These are phyloP conservation scores for Enteromius thamalakanensis DNA, from an alignment of 2,797 vertebrate species.

Conservation along the genomic window DNA sequence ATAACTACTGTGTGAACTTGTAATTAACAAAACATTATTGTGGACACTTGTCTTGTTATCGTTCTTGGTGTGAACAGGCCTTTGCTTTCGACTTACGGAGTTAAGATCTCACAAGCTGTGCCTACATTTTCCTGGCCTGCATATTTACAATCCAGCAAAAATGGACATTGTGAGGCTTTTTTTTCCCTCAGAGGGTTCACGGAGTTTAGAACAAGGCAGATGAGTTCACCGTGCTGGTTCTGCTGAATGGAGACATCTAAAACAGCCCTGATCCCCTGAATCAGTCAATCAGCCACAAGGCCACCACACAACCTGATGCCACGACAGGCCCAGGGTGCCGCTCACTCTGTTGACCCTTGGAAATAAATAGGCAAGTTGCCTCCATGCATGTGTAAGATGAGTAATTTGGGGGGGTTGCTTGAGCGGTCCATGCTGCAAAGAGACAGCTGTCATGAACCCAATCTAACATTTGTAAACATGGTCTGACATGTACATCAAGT, in stretches of 20 bases:
- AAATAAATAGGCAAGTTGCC: constrained; percentile 35
- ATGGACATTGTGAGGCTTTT: constrained; percentile 31
- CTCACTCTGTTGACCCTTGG: constrained; percentile 44
- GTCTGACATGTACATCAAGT: not conserved
- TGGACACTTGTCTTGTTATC: not conserved
- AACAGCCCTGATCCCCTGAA: constrained; percentile 33
- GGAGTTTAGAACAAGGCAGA: constrained; percentile 9
- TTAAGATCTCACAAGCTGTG: constrained; percentile 1
- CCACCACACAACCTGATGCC: constrained; percentile 24
- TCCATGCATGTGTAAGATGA: constrained; percentile 25
- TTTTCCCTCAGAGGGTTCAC: not conserved
- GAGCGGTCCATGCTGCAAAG: not conserved
- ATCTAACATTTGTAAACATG: constrained; percentile 5
- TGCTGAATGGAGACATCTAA: constrained; percentile 33
- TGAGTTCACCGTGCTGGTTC: constrained; percentile 18
- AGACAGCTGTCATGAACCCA: constrained; percentile 29
- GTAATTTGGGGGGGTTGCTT: constrained; percentile 19
- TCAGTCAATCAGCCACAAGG: constrained; percentile 30
- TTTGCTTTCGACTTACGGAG: not conserved
- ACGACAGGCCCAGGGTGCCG: constrained; percentile 33
- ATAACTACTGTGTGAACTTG: not conserved
- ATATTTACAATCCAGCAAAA: constrained; percentile 25
- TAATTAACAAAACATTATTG: not conserved
- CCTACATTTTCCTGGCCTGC: not conserved
- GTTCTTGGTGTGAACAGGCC: not conserved